Evolutionary conservation across 2,888 invertebrate genomes (phyloP).

Genomic region (Eurytoma californica): DNA sequence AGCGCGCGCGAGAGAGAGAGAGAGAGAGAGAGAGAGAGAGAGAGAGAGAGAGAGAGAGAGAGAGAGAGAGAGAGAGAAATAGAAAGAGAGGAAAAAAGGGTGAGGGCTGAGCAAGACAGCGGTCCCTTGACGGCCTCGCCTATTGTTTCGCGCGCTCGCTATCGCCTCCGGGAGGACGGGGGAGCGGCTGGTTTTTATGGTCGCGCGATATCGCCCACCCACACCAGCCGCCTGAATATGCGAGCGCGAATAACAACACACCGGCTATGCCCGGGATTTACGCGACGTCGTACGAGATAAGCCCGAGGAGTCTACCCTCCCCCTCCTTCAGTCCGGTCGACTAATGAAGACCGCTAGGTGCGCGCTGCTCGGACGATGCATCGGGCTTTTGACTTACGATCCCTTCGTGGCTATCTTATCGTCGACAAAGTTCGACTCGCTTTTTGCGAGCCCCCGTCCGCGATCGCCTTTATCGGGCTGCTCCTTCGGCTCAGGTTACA

Average conservation of each 20-base stretch:
- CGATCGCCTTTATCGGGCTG: not conserved
- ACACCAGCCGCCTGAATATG: not conserved
- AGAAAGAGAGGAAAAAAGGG: not conserved
- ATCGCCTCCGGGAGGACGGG: not conserved
- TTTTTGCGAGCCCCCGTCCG: not conserved
- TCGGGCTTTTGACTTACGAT: not conserved
- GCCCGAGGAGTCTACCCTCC: not conserved
- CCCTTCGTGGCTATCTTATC: not conserved
- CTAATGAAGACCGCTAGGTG: not conserved
- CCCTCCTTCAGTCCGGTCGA: not conserved
- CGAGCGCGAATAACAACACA: constrained; percentile 9
- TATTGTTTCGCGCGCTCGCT: constrained; percentile 16
- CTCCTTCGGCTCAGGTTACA: not conserved
- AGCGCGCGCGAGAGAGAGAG: too few species aligned
- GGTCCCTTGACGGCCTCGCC: not conserved
- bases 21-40: too few species aligned
- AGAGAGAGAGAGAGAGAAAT: not conserved
- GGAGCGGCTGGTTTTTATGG: constrained; percentile 33
- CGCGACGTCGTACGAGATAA: constrained; percentile 24
- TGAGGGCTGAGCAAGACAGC: too few species aligned
- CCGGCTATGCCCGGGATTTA: constrained; percentile 3
- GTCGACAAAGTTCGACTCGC: not conserved
- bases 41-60: too few species aligned
- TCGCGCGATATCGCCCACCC: constrained; percentile 16
- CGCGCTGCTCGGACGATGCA: not conserved